Evolutionary conservation across 2,888 invertebrate genomes (phyloP).

Genomic region (Chloroclysta siterata): DNA sequence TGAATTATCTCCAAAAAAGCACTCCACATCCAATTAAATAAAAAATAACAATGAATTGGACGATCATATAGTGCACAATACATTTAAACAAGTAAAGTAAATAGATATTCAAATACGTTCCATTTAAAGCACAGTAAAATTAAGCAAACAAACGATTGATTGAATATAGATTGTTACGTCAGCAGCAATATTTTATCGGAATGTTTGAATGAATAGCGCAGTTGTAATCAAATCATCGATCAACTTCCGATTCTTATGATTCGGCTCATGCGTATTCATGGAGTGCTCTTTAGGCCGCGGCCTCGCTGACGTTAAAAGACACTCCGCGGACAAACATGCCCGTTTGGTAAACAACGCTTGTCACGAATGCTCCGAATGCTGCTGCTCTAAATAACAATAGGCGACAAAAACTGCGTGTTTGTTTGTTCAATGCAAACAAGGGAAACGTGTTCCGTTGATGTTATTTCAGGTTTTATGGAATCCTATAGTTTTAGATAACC

Average conservation of each 20-base stretch:
- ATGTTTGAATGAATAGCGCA: conserved; percentile 17
- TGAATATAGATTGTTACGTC: conserved; percentile 7
- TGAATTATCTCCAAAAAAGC: no score
- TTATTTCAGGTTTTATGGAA: not conserved
- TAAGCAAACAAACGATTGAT: not conserved
- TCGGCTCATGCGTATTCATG: conserved; percentile 39
- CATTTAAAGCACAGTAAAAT: not conserved
- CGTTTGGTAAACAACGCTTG: conserved; percentile 1
- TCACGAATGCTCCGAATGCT: conserved; percentile 1
- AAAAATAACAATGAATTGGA: no score
- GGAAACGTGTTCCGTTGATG: not conserved
- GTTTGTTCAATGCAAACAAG: not conserved
- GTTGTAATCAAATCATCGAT: conserved; percentile 37
- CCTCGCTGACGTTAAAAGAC: not conserved
- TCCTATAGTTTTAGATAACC: not conserved
- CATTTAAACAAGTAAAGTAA: no score
- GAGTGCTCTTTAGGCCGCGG: conserved; percentile 33
- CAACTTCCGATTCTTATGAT: conserved; percentile 39
- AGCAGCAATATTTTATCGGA: conserved; percentile 9
- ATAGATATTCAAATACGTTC: not conserved
- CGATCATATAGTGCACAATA: no score
- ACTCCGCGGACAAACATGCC: not conserved
- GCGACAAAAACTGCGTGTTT: not conserved
- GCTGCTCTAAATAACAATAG: conserved; percentile 3
- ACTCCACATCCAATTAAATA: no score